These are phyloP conservation scores for Cerastoderma edule DNA, from an alignment of 2,888 invertebrate species.

Conservation along the genomic window DNA sequence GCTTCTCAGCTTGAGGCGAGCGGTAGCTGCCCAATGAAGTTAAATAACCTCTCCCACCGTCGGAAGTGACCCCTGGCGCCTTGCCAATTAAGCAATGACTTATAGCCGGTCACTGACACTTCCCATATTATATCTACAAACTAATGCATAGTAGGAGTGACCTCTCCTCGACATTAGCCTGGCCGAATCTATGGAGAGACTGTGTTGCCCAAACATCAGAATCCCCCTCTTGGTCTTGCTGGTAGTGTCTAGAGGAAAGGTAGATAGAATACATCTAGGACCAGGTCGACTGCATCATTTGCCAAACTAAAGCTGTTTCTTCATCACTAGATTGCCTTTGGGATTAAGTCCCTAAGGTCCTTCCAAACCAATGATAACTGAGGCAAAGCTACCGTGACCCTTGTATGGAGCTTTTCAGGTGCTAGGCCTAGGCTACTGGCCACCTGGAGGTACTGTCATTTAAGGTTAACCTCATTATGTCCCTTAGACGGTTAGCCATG, in stretches of 20 bases:
- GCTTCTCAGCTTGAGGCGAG: too few species aligned
- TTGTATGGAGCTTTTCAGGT: not conserved
- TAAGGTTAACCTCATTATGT: not conserved
- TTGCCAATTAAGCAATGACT: not conserved
- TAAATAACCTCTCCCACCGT: too few species aligned
- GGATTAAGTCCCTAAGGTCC: slow-evolving; percentile 1
- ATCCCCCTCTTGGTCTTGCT: too few species aligned
- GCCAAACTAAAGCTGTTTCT: not conserved
- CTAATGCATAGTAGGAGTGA: not conserved
- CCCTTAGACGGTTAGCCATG: too few species aligned
- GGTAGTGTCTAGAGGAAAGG: slow-evolving; percentile 3
- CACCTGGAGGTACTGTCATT: not conserved
- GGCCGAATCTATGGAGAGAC: too few species aligned
- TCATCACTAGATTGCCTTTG: not conserved
- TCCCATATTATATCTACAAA: not conserved
- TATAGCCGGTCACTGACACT: too few species aligned
- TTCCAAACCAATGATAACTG: not conserved
- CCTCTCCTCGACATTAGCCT: too few species aligned
- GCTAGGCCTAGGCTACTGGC: not conserved
- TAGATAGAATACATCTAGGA: not conserved
- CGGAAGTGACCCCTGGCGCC: not conserved
- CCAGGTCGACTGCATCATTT: too few species aligned
- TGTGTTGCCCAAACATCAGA: too few species aligned
- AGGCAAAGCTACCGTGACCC: not conserved
- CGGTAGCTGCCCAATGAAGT: too few species aligned